phyloP scores from a whole-genome alignment of 2,113 vertebrate genomes.

The Aythya baeri region DNA sequence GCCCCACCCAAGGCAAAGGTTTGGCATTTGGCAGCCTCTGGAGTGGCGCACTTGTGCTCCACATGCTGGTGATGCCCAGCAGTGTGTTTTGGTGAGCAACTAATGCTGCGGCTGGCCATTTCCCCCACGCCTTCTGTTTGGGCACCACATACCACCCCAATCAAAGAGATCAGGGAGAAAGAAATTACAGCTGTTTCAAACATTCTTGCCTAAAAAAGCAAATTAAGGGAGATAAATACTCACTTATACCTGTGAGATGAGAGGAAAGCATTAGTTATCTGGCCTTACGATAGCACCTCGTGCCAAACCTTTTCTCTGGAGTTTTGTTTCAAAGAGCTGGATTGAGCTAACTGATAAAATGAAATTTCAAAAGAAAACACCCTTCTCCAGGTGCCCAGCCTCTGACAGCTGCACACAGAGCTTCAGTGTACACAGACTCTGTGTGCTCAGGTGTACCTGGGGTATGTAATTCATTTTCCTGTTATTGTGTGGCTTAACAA shows the following conservation, averaged over 20 bases:
- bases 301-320: not conserved
- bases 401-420: not conserved
- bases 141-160: not conserved
- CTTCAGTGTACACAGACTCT: not conserved
- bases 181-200: not conserved
- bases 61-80: rapidly evolving
- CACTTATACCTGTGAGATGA: not conserved
- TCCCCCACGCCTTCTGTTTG: not conserved
- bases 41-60: rapidly evolving
- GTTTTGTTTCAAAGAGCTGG: not conserved
- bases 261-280: not conserved
- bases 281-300: rapidly evolving
- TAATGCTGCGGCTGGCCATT: not conserved
- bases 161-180: not conserved
- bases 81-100: not conserved
- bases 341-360: not conserved
- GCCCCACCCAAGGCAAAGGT: too few species aligned
- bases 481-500: constrained; percentile 23
- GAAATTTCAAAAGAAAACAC: constrained; percentile 35
- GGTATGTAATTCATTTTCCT: constrained; percentile 5
- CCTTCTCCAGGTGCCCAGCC: not conserved
- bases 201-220: not conserved
- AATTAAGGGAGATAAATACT: not conserved
- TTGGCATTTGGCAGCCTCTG: not conserved
- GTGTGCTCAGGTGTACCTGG: constrained; percentile 56